These are phyloP conservation scores for Oligia fasciuncula DNA, from an alignment of 2,888 invertebrate species.

Conservation along the genomic window DNA sequence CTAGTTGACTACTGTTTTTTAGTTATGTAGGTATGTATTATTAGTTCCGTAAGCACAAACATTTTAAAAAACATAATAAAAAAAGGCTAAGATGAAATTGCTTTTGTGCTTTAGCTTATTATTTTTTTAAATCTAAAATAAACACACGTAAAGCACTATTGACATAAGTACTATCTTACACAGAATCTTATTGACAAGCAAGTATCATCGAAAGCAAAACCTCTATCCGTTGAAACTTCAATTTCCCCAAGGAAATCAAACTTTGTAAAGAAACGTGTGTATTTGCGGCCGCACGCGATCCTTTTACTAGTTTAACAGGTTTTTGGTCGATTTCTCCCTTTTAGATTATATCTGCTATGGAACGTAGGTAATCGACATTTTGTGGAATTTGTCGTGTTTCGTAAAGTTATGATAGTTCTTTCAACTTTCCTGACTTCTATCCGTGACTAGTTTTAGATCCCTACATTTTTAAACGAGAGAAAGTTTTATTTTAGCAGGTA, in stretches of 20 bases:
- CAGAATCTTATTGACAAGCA: constrained; percentile 13
- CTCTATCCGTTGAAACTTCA: constrained; percentile 20
- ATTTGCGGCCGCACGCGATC: constrained; percentile 52
- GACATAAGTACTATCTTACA: neutral
- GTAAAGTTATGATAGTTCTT: constrained; percentile 8
- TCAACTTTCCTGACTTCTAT: constrained; percentile 3
- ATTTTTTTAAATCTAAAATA: neutral
- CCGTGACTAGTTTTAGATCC: neutral
- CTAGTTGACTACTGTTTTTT: neutral
- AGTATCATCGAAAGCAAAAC: constrained; percentile 27
- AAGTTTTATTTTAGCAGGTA: constrained; percentile 3
- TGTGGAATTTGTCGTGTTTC: constrained; percentile 33
- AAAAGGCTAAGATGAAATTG: neutral
- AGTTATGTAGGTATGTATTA: too few species aligned
- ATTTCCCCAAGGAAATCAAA: constrained; percentile 63
- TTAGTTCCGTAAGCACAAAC: neutral
- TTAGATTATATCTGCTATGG: constrained; percentile 37
- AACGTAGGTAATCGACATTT: constrained; percentile 33
- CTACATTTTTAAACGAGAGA: neutral
- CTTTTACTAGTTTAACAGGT: constrained; percentile 60
- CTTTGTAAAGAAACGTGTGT: constrained; percentile 39
- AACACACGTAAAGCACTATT: neutral
- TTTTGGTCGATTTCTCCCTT: constrained; percentile 55
- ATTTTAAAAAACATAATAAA: neutral
- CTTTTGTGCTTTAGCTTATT: neutral